Conservation (phyloP, 2,797 vertebrate species). For the Lithobates pipiens region DNA sequence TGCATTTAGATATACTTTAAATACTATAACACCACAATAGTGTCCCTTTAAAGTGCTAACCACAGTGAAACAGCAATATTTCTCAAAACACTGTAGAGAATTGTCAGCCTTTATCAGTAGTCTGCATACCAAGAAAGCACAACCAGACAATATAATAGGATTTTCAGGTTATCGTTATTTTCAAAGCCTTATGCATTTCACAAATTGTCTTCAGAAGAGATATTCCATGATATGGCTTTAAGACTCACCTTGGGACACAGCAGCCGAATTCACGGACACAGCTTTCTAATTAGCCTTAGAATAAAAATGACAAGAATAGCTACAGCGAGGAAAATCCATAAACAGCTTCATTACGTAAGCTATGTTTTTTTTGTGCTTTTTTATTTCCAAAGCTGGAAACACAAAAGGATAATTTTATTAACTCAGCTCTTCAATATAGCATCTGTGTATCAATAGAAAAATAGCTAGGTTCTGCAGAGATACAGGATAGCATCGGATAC, state of each 20-base stretch:
- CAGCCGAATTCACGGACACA: conserved; percentile 32
- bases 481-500: background rate
- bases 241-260: conserved; percentile 60
- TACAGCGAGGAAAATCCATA: conserved; percentile 60
- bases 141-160: conserved; percentile 18
- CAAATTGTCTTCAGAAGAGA: conserved; percentile 62
- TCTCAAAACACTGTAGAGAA: background rate
- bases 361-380: conserved; percentile 4
- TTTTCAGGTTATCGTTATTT: conserved; percentile 59
- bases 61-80: conserved; percentile 10
- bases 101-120: conserved; percentile 35
- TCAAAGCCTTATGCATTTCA: conserved; percentile 65
- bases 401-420: conserved; percentile 43
- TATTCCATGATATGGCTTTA: conserved; percentile 61
- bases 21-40: too few species aligned
- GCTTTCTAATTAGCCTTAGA: conserved; percentile 66
- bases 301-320: conserved; percentile 67
- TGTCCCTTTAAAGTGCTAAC: conserved; percentile 6
- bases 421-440: conserved; percentile 21
- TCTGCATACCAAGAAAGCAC: conserved; percentile 15
- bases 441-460: conserved; percentile 13
- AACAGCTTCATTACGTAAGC: conserved; percentile 51
- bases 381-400: conserved; percentile 42
- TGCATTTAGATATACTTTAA: too few species aligned
- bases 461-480: background rate